Base-by-base conservation (phyloP, 2,888 invertebrate species). In the Hyppa rectilinea region DNA sequence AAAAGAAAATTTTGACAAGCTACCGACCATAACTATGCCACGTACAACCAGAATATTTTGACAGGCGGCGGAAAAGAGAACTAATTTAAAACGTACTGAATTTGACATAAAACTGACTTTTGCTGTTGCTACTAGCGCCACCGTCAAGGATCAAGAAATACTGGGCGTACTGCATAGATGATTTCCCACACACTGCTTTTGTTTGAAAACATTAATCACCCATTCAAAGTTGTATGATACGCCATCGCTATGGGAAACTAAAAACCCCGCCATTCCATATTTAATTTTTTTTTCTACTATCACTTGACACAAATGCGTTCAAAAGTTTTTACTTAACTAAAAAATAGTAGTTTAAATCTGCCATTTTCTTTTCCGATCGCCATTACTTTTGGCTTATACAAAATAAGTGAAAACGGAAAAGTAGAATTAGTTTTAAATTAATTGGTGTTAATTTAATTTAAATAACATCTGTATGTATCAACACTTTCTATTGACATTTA, bases 191-290 rank as follows among this genome's bases (percentile, higher is more conserved):
- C n/a, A 43, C 61, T 52, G 69, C 55, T 71, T 59, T 80, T 81
- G 71, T 84, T 73, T 81, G 84, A 81, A 78, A 71, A 75, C 79
- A 75, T 83, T 84, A 84, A 84, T 84, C 74, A 85, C 75, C 84
- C 49, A 85, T 84, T 85, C 81, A 81, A 56, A 49, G 26, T 63
- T 58, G 38, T 85, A 72, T 72, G 78, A 80, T 75, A 75, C 31
- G 50, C 59, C 62, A 64, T 71, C 66, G 64, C 69, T 60, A 78
- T 83, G 83, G 75, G 84, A 85, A 85, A 60, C 40, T 29, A 64
- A 71, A 73, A 62, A 77, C 50, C 52, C 20, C 20, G 61, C 31
- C 40, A 76, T 67, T 72, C 58, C 52, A 40, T 56, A 36, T 61
- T 56, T 43, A 55, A 66, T 2, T 0, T 1, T 34, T 64, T 64